These are phyloP conservation scores for Aporophyla lueneburgensis DNA, from an alignment of 2,888 invertebrate species.

Conservation along the genomic window DNA sequence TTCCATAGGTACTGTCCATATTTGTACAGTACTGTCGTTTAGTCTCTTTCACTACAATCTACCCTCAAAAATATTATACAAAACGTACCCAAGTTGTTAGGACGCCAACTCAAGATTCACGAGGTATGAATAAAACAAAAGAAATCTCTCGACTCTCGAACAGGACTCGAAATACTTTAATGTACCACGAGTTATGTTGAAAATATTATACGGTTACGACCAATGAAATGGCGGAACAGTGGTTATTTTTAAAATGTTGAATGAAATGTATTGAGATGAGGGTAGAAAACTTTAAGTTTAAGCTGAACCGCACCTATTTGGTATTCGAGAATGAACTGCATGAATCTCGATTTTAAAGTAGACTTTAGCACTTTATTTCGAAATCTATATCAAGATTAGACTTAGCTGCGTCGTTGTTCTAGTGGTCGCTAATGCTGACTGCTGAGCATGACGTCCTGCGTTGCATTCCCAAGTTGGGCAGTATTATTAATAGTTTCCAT, in stretches of 20 bases:
- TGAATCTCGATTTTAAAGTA: background rate
- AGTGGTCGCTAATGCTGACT: too few species aligned
- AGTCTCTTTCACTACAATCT: background rate
- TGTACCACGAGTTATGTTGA: constrained; percentile 61
- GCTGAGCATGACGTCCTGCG: too few species aligned
- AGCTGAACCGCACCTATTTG: background rate
- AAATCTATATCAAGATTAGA: background rate
- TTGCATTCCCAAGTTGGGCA: too few species aligned
- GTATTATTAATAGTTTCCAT: too few species aligned
- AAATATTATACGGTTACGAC: constrained; percentile 64
- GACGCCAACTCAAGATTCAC: constrained; percentile 53
- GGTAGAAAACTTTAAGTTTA: constrained; percentile 6
- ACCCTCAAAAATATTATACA: constrained; percentile 35
- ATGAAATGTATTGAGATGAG: constrained; percentile 22
- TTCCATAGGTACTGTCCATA: too few species aligned
- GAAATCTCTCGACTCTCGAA: constrained; percentile 61
- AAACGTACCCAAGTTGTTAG: constrained; percentile 44
- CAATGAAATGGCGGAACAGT: constrained; percentile 40
- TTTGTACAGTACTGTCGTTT: background rate
- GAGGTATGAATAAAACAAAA: constrained; percentile 73
- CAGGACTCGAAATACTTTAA: constrained; percentile 65
- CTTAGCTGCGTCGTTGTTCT: too few species aligned
- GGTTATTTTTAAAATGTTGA: constrained; percentile 29
- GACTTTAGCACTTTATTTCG: background rate
- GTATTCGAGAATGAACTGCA: background rate